phyloP scores from a whole-genome alignment of 2,888 invertebrate genomes.

The Diadegma fenestrale region DNA sequence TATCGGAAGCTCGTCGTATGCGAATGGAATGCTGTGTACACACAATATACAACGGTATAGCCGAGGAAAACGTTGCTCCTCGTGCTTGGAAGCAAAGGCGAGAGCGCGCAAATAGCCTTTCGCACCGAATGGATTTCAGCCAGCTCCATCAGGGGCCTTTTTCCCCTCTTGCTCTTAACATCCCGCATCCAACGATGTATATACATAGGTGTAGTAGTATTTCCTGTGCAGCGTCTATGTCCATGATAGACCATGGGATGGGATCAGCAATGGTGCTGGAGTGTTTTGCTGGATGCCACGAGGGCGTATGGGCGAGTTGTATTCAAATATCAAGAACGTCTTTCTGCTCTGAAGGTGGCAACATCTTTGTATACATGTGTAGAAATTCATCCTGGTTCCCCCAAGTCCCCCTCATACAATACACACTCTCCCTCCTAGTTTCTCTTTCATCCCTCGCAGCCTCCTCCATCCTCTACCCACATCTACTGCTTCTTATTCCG shows the following conservation, averaged over 20 bases:
- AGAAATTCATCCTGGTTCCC: neutral
- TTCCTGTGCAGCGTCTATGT: conserved; percentile 9
- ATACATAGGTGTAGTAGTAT: conserved; percentile 23
- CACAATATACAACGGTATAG: conserved; percentile 9
- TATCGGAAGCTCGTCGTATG: conserved; percentile 4
- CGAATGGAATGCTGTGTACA: conserved; percentile 18
- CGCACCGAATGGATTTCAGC: conserved; percentile 74
- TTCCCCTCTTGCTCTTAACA: conserved; percentile 44
- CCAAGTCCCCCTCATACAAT: neutral
- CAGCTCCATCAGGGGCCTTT: conserved; percentile 66
- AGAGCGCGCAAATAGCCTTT: conserved; percentile 71
- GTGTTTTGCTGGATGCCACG: neutral
- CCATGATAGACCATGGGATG: neutral
- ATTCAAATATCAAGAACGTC: neutral
- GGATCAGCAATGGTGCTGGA: neutral
- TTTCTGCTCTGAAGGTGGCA: neutral
- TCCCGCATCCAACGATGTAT: conserved; percentile 53
- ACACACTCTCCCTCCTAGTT: neutral
- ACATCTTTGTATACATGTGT: neutral
- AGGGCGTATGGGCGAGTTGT: neutral
- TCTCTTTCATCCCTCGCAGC: conserved; percentile 18
- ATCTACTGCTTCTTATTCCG: conserved; percentile 16
- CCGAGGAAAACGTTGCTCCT: conserved; percentile 42
- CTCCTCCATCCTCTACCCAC: neutral
- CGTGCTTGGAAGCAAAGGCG: conserved; percentile 36